Percentiles rank a stretch among this genome's conserved stretches.
These are phyloP conservation scores for Kryptolebias marmoratus DNA, from an alignment of 2,113 vertebrate genomes.

Conservation along the genomic window DNA sequence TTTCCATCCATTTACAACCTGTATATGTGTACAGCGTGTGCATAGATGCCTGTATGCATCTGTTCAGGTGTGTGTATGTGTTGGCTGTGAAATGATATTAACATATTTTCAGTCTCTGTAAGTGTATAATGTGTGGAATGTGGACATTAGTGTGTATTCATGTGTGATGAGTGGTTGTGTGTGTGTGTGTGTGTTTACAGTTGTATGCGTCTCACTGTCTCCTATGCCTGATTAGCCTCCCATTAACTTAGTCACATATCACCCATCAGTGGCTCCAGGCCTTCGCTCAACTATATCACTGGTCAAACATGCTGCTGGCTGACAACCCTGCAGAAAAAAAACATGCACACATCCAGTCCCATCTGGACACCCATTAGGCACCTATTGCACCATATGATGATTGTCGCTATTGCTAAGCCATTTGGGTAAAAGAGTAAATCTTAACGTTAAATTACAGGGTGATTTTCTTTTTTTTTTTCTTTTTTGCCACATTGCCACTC, in stretches of 20 bases:
- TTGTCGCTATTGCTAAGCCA: slow-evolving; percentile 52
- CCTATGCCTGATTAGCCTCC: slow-evolving; percentile 70
- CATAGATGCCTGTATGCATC: background rate
- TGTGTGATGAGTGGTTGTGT: slow-evolving; percentile 8
- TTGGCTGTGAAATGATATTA: slow-evolving; percentile 8
- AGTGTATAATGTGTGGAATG: slow-evolving; percentile 32
- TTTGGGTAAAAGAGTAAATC: slow-evolving; percentile 45
- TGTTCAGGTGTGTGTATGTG: background rate
- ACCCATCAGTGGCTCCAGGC: slow-evolving; percentile 68
- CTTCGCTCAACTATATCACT: slow-evolving; percentile 67
- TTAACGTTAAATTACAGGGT: slow-evolving; percentile 38
- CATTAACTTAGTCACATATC: slow-evolving; percentile 75
- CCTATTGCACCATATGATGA: slow-evolving; percentile 53
- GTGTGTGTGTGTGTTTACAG: slow-evolving; percentile 60
- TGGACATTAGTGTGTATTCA: slow-evolving; percentile 20
- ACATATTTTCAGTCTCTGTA: slow-evolving; percentile 32
- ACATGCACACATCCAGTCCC: slow-evolving; percentile 31
- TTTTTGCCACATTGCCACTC: slow-evolving; percentile 23
- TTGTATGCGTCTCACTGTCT: slow-evolving; percentile 57
- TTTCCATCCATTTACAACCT: slow-evolving; percentile 65
- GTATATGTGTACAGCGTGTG: slow-evolving; percentile 5
- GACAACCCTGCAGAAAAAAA: slow-evolving; percentile 10
- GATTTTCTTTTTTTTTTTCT: slow-evolving; percentile 26
- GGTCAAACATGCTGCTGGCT: slow-evolving; percentile 68
- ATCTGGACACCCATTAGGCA: slow-evolving; percentile 58